A percentile compares a stretch with the other conserved stretches of the same genome.
phyloP scores from a whole-genome alignment of 1,140 invertebrate genomes.

The Nylanderia fulva region DNA sequence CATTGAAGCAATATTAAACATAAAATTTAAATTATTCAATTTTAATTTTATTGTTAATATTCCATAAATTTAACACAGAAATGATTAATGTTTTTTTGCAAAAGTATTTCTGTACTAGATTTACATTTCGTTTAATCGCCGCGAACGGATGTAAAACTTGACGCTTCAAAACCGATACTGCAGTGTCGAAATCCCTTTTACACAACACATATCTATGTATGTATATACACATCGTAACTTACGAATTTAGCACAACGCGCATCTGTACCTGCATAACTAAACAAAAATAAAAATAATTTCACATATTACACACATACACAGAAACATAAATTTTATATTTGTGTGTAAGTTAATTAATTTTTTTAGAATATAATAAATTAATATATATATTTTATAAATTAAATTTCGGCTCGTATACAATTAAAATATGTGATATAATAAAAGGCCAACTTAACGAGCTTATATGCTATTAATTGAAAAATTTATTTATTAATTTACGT shows the following conservation, averaged over 20 bases:
- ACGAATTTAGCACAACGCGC: constrained; percentile 23
- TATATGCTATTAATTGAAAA: too few species aligned
- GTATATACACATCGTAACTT: not conserved
- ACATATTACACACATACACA: too few species aligned
- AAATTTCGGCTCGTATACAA: too few species aligned
- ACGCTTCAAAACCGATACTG: not conserved
- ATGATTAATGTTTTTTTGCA: not conserved
- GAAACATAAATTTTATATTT: too few species aligned
- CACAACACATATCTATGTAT: not conserved
- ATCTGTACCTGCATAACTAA: not conserved
- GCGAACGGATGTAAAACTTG: not conserved
- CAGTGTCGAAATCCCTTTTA: constrained; percentile 37
- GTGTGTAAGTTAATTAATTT: not conserved
- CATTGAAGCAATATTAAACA: not conserved
- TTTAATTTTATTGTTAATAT: too few species aligned
- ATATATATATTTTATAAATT: too few species aligned
- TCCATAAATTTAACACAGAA: not conserved
- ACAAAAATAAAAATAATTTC: too few species aligned
- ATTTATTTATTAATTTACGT: too few species aligned
- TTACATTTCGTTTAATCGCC: not conserved
- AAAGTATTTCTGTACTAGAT: not conserved
- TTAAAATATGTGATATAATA: too few species aligned
- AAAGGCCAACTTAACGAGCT: too few species aligned
- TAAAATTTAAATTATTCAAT: too few species aligned
- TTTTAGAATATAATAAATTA: not conserved